Conservation (phyloP, 2,888 invertebrate species). For the Molorchus minor region DNA sequence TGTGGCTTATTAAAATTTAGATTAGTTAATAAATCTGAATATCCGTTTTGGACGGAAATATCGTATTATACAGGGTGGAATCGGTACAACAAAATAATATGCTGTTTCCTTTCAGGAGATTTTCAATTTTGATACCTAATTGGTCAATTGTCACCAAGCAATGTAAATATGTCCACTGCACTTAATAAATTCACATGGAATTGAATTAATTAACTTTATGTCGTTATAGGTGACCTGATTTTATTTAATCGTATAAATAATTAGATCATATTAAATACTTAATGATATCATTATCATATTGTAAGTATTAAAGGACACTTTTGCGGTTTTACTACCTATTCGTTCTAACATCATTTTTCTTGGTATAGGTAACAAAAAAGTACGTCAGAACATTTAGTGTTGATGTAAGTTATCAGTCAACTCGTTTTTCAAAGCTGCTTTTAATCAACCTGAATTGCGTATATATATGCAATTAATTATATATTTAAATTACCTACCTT, state of each 20-base stretch:
- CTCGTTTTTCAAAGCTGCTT: background rate
- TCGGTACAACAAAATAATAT: background rate
- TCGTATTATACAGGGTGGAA: background rate
- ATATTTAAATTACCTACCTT: background rate
- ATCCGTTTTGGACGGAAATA: constrained; percentile 17
- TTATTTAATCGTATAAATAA: background rate
- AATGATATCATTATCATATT: constrained; percentile 10
- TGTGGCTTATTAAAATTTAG: constrained; percentile 13
- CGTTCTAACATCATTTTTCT: constrained; percentile 9
- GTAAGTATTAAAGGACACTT: background rate
- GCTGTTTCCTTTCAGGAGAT: background rate
- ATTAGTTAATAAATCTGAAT: constrained; percentile 20
- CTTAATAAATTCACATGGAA: background rate
- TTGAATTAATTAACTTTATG: constrained; percentile 1
- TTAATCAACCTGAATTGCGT: background rate
- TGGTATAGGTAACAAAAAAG: constrained; percentile 7
- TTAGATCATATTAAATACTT: constrained; percentile 4
- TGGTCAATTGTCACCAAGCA: background rate
- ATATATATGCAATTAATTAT: background rate
- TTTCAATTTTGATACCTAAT: background rate
- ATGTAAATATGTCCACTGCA: background rate
- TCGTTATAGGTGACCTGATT: background rate
- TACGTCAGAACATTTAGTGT: background rate
- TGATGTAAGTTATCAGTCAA: background rate
- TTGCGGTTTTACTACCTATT: constrained; percentile 16